Evolutionary conservation across 2,888 invertebrate species (phyloP).

Genomic region (Drosophila testacea): DNA sequence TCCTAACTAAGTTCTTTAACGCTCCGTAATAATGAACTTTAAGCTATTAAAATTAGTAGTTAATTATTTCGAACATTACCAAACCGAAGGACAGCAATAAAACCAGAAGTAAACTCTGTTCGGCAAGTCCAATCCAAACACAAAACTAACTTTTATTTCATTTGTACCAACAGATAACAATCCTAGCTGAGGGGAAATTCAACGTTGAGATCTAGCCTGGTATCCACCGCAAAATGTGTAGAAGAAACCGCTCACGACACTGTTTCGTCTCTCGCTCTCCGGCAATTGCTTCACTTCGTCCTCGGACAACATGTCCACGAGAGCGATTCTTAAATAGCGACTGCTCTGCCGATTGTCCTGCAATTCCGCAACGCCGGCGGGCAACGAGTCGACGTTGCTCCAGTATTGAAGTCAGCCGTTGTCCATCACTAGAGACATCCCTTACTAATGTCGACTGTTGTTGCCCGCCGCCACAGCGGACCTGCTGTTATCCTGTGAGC

Average conservation of each 20-base stretch:
- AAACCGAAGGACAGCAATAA: slow-evolving; percentile 7
- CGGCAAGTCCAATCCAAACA: slow-evolving; percentile 30
- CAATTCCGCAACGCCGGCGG: slow-evolving; percentile 4
- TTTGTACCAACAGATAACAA: slow-evolving; percentile 6
- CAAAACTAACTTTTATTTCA: not conserved
- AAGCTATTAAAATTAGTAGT: slow-evolving; percentile 17
- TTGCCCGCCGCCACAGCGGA: slow-evolving; percentile 4
- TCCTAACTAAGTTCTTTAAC: not conserved
- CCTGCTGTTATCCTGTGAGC: slow-evolving; percentile 3
- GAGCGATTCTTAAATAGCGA: not conserved
- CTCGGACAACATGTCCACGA: too few species aligned
- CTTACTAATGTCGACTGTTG: slow-evolving; percentile 1
- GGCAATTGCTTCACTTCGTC: not conserved
- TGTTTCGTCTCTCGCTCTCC: slow-evolving; percentile 38
- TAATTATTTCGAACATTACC: not conserved
- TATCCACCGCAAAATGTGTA: not conserved
- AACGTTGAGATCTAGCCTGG: not conserved
- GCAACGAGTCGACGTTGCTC: slow-evolving; percentile 1
- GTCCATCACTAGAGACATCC: not conserved
- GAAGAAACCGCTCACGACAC: slow-evolving; percentile 8
- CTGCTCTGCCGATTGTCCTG: not conserved
- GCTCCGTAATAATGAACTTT: slow-evolving; percentile 10
- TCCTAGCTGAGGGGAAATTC: not conserved
- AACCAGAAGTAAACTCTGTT: slow-evolving; percentile 34
- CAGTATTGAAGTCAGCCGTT: not conserved